Base-by-base conservation (phyloP, 2,797 vertebrate species). In the Hybognathus amarus region DNA sequence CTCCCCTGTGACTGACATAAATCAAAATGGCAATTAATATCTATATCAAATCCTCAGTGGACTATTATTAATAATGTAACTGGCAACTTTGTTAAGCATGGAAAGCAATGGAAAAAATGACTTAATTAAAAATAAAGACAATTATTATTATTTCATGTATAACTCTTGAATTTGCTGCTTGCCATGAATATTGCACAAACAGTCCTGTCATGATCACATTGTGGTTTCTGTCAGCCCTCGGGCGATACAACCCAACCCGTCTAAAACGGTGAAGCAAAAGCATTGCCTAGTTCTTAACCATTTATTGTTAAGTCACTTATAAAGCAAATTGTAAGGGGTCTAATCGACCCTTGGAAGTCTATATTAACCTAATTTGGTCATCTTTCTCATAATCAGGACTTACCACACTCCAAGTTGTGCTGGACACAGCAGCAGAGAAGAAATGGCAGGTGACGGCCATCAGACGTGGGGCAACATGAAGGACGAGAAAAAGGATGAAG, bases 391-490 rank as follows among this genome's bases (percentile, higher is more conserved):
- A 36, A 8, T 59, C 89, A 99, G 98, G 98, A 68, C 93, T 99
- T 86, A 98, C 97, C 30, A 99, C 97, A 0, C 91, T 99, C 79
- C 98, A 99, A 94, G 97, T 97, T 77, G 98, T 99, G 80, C 92
- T 99, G 92, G 98, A 99, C 92, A 98, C 96, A 1, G 98, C 98
- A 6, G 97, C 98, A 6, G 97, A 99, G 90, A 97, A 96, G 93
- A 99, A 99, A 90, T 99, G 98, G 98, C 98, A 98, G 90, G 98
- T 99, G 93, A 99, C 98, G 1, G 98, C 98, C 86, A 99, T 99
- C 92, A 99, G n/a, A 99, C 22, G 98, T 99, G 88, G 88, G 98
- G 98, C n/a, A 99, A 99, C 92, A 96, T 99, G 90, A 99, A 99
- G 89, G 98, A 99, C 61, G 98, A 99, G 92, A 96, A 95, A 89